Evolutionary conservation across 30 jellyfish, hydroid and myxozoan genomes (phyloP), one percentile per base, ranked within the genome.

Genomic region (Aurelia sp.): DNA sequence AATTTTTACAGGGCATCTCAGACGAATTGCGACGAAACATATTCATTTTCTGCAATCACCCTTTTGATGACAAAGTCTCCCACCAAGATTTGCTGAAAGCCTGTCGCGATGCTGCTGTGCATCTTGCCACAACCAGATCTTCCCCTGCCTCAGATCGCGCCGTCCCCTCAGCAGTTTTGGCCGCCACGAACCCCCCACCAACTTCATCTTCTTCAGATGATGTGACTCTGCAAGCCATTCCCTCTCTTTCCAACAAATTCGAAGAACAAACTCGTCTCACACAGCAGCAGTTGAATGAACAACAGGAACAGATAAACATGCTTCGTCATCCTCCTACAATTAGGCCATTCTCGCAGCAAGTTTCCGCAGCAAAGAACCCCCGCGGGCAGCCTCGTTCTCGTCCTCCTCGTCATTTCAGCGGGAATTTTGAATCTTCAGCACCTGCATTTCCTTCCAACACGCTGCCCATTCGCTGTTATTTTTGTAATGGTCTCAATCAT

Each of bases 71-170:
- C 17, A 62, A 61, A 44, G 70, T 62, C 3, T 60, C 89, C 41
- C 78, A 61, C 81, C 81, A 78, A 50, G 79, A 37, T 33, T 53
- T 78, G 11, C 31, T 61, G 66, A 78, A 65, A 65, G 81, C 74
- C 80, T 31, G 81, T 81, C 37, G 89, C 16, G 89, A 33, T 65
- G 70, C 89, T 64, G 4, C 37, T 59, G 89, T 78, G 37, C 78
- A 78, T 55, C 68, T 78, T 13, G 35, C 89, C 53, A 62, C 81
- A 19, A 60, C 44, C 12, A 35, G 47, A 35, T 15, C 65, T 17
- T 18, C 70, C 64, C 13, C 81, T 5, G 55, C 17, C 61, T 50
- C 48, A 12, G 47, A 27, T 21, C 41, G 9, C 22, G 81, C 79
- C 35, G 79, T 51, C 61, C 30, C 89, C 41, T 31, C 13, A 13